phyloP scores from a whole-genome alignment of 2,113 vertebrate species.

The Asarcornis scutulata region DNA sequence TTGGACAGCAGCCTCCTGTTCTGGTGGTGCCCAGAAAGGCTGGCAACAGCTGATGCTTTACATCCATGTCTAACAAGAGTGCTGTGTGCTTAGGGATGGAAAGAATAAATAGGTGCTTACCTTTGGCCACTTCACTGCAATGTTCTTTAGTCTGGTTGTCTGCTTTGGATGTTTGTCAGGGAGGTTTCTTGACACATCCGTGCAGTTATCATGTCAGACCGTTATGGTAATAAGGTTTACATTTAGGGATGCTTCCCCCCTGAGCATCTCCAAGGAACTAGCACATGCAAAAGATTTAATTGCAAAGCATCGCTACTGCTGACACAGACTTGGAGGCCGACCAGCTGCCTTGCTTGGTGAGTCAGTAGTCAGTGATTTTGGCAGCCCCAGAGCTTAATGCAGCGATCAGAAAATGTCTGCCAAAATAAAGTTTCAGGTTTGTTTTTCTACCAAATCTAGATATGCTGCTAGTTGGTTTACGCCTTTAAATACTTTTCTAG shows the following conservation, averaged over 20 bases:
- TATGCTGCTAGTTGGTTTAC: background rate
- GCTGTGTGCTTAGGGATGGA: background rate
- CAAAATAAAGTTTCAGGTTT: constrained; percentile 2
- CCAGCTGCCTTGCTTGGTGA: constrained; percentile 6
- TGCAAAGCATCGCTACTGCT: background rate
- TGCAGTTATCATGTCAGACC: background rate
- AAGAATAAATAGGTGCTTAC: background rate
- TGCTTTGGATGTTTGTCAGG: background rate
- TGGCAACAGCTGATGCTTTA: background rate
- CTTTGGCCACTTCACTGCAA: background rate
- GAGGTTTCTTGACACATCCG: background rate
- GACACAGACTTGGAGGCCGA: background rate
- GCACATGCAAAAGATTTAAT: background rate
- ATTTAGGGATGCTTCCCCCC: background rate
- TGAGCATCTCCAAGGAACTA: background rate
- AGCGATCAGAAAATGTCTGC: constrained; percentile 7
- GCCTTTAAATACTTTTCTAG: background rate
- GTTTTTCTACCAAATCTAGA: background rate
- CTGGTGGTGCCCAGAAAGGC: background rate
- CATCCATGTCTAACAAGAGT: background rate
- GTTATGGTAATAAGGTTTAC: background rate
- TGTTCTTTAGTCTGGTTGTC: background rate
- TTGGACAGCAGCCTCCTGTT: background rate
- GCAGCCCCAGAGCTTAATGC: background rate
- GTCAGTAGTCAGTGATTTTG: constrained; percentile 18